phyloP scores from a whole-genome alignment of 2,113 vertebrate genomes.

The Ursus arctos region DNA sequence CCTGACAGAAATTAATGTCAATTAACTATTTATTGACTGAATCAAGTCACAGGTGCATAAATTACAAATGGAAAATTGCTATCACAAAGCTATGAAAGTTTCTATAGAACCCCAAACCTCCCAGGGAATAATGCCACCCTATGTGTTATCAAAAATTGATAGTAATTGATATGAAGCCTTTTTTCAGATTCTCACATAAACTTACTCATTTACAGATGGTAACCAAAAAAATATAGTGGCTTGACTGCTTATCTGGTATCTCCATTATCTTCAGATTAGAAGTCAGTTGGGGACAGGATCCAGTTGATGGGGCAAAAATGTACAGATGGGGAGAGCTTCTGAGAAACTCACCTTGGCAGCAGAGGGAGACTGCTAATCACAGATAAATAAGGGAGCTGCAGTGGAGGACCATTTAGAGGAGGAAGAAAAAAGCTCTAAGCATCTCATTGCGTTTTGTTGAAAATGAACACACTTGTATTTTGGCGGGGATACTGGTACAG shows the following conservation, averaged over 20 bases:
- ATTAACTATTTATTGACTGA: not conserved
- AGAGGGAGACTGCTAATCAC: not conserved
- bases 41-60: not conserved
- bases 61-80: not conserved
- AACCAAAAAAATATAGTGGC: not conserved
- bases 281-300: too few species aligned
- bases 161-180: not conserved
- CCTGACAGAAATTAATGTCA: not conserved
- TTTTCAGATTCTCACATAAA: not conserved
- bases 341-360: not conserved
- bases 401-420: not conserved
- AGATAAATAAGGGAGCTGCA: not conserved
- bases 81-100: not conserved
- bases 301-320: not conserved
- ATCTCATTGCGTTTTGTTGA: not conserved
- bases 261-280: not conserved
- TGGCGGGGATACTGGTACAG: not conserved
- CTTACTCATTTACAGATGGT: not conserved
- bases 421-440: not conserved
- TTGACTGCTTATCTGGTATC: not conserved
- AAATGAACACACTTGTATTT: not conserved
- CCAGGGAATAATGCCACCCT: not conserved
- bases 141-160: not conserved
- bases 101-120: not conserved
- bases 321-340: not conserved